Evolutionary conservation across 2,113 vertebrate species (phyloP).

Genomic region (Pontoporia blainvillei): DNA sequence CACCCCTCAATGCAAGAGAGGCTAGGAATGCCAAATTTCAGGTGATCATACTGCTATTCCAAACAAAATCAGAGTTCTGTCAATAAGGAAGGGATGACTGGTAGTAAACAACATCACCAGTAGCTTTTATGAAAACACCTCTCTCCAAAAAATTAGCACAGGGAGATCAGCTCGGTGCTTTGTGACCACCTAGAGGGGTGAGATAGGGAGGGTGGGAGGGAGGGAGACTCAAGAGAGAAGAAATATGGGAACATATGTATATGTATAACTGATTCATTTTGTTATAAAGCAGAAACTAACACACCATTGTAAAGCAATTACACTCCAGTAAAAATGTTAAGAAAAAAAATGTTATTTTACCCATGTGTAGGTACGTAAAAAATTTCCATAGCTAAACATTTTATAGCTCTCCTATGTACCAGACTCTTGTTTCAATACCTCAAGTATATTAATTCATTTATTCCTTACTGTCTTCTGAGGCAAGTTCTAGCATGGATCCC

Average conservation of each 20-base stretch:
- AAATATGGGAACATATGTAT: no score
- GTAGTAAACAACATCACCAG: not conserved
- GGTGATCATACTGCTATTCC: not conserved
- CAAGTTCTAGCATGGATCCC: not conserved
- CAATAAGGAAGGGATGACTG: not conserved
- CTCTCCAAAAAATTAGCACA: not conserved
- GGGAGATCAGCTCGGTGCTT: no score
- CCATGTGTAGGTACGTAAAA: not conserved
- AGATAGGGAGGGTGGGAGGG: no score
- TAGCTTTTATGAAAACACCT: not conserved
- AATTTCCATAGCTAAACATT: not conserved
- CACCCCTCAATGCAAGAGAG: not conserved
- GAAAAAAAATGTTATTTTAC: not conserved
- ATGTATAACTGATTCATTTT: no score
- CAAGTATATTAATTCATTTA: not conserved
- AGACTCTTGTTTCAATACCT: not conserved
- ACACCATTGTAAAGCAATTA: no score
- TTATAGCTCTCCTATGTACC: not conserved
- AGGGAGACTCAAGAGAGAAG: no score
- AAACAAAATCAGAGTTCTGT: not conserved
- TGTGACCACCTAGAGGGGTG: no score
- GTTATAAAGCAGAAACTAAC: no score
- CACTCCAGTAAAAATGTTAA: no score
- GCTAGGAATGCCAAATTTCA: not conserved
- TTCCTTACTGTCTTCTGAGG: not conserved